Evolutionary conservation across 2,113 vertebrate species (phyloP).

Genomic region (Hippocampus barbouri): DNA sequence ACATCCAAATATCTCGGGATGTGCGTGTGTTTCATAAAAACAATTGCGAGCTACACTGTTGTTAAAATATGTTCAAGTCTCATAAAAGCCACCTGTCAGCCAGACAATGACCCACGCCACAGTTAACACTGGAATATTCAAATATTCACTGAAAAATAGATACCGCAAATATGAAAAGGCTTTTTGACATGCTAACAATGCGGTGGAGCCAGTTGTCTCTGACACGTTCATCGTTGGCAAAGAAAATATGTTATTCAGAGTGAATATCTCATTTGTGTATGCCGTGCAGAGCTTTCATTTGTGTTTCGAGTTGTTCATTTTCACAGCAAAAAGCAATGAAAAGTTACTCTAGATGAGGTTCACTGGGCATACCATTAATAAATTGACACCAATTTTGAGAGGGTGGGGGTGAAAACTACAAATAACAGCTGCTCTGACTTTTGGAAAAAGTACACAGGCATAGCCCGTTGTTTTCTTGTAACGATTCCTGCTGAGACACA

Average conservation of each 20-base stretch:
- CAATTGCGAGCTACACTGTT: slow-evolving; percentile 3
- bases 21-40: slow-evolving; percentile 12
- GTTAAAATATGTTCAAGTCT: slow-evolving; percentile 1
- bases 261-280: neutral
- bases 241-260: neutral
- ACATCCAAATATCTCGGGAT: slow-evolving; percentile 10
- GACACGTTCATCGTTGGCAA: neutral
- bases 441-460: neutral
- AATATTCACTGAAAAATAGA: neutral
- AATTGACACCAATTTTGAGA: neutral
- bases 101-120: neutral
- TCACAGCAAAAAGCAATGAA: neutral
- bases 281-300: neutral
- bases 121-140: neutral
- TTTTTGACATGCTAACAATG: neutral
- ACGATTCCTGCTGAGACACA: neutral
- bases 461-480: neutral
- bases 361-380: neutral
- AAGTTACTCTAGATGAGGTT: neutral
- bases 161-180: neutral
- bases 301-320: neutral
- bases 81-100: slow-evolving; percentile 1
- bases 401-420: no score
- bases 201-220: neutral
- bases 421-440: neutral